These are phyloP conservation scores for Drosophila aldrichi DNA, from an alignment of 2,888 invertebrate genomes.

Conservation along the genomic window DNA sequence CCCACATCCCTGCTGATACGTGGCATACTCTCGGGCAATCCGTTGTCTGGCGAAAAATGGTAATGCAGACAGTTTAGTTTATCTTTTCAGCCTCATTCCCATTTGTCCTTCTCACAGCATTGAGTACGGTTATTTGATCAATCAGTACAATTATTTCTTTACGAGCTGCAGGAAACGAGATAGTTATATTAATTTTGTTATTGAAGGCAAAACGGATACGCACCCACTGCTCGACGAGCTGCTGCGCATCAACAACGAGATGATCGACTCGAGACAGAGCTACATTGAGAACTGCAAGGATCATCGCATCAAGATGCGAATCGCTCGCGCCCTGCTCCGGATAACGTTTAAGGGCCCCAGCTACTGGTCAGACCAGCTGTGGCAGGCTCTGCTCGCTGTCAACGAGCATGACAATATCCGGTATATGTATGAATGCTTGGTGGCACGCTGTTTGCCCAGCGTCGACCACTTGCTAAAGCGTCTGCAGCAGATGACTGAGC, in stretches of 20 bases:
- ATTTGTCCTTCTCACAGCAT: constrained; percentile 18
- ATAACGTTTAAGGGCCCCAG: constrained; percentile 14
- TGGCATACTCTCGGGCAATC: constrained; percentile 37
- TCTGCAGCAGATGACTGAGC: constrained; percentile 50
- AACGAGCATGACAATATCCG: constrained; percentile 81
- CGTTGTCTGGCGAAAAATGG: constrained; percentile 35
- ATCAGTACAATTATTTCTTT: constrained; percentile 45
- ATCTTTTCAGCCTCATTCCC: neutral
- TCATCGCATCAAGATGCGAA: constrained; percentile 80
- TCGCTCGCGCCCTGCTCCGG: constrained; percentile 51
- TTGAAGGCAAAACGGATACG: constrained; percentile 21
- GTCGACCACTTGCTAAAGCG: constrained; percentile 47
- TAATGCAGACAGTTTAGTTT: neutral
- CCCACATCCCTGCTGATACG: constrained; percentile 35
- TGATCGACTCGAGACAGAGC: constrained; percentile 55
- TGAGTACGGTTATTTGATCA: constrained; percentile 50
- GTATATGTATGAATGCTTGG: constrained; percentile 74
- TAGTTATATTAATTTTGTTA: constrained; percentile 40
- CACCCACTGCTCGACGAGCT: constrained; percentile 42
- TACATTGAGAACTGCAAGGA: constrained; percentile 80
- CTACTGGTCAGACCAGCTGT: constrained; percentile 63
- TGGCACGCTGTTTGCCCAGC: constrained; percentile 55
- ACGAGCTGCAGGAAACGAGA: constrained; percentile 39
- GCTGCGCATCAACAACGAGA: constrained; percentile 48
- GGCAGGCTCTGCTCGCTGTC: constrained; percentile 65